Base-by-base conservation (phyloP, 2,888 invertebrate genomes). In the Amphimallon solstitiale region DNA sequence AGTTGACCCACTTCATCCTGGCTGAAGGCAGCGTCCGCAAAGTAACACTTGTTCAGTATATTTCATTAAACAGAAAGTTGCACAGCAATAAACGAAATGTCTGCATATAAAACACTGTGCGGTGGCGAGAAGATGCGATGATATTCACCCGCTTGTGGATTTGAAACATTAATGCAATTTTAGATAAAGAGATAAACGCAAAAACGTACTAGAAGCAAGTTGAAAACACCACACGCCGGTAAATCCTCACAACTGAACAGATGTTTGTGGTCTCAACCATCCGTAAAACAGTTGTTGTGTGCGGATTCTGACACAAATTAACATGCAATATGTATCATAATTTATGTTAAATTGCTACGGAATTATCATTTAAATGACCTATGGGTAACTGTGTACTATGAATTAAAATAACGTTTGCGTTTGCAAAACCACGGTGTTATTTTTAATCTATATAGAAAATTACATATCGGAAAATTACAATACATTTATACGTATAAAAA, bases 131-230 rank as follows among this genome's bases (percentile, higher is more conserved):
- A 7, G 35, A n/a, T n/a, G n/a, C n/a, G n/a, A n/a, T 2, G 15
- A n/a, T 35, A 40, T 40, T 56, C n/a, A 19, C 2, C 23, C 35
- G 51, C 6, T 9, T 34, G 5, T 14, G 12, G 21, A 14, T 40
- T 19, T 56, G 56, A 12, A 56, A 56, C 40, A 56, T 56, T 56
- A 56, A 40, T 56, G 21, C 40, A 6, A 40, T 56, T 52, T 56
- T 56, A 40, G 56, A 14, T 56, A 40, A 23, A 56, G 40, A 40
- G 56, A 14, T 56, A 40, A 23, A 56, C 40, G 12, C 56, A 56
- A 56, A 56, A 56, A 56, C 43, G 23, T 56, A 40, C 56, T 56
- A 21, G 23, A 21, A 40, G 14, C 43, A 43, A 40, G 56, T 56
- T 56, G 56, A 56, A 56, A 56, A 40, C 23, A 56, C 56, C 14